phyloP scores from a whole-genome alignment of 2,888 invertebrate genomes.

The Pristionchus fissidentatus region DNA sequence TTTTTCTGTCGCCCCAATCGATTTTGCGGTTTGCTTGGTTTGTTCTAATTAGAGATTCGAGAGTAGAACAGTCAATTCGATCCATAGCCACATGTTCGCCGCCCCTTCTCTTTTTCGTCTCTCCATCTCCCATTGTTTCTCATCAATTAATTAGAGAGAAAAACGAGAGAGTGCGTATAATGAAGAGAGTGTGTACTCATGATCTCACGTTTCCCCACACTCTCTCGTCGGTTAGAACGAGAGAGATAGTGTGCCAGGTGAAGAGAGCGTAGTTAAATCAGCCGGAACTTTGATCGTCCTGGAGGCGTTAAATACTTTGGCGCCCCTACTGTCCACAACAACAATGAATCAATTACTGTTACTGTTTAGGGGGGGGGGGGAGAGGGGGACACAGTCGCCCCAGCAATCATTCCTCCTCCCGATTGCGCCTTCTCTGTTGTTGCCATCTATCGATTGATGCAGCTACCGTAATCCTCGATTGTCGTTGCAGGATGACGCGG shows the following conservation, averaged over 20 bases:
- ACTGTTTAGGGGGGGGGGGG: neutral
- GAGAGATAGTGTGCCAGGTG: too few relatives aligned
- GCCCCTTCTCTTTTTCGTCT: too few relatives aligned
- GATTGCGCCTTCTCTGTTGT: neutral
- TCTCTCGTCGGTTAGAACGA: too few relatives aligned
- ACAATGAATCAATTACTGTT: neutral
- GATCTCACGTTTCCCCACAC: too few relatives aligned
- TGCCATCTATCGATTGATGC: neutral
- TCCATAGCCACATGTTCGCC: neutral
- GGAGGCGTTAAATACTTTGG: neutral
- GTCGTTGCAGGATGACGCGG: conserved; percentile 41
- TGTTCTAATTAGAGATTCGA: neutral
- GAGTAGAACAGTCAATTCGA: neutral
- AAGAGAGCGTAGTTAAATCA: neutral
- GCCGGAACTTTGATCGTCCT: neutral
- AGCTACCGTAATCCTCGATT: neutral
- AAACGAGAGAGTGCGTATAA: too few relatives aligned
- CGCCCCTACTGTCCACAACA: neutral
- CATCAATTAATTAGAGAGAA: too few relatives aligned
- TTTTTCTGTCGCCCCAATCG: conserved; percentile 7
- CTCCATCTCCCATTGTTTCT: too few relatives aligned
- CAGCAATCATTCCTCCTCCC: neutral
- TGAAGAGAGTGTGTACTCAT: too few relatives aligned
- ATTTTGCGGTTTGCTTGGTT: conserved; percentile 28
- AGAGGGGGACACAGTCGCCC: too few relatives aligned